Percentiles rank a stretch among this genome's conserved stretches.
These are phyloP conservation scores for Ianthella basta DNA, from an alignment of 37 sponge, comb jelly and placozoan species.

Conservation along the genomic window DNA sequence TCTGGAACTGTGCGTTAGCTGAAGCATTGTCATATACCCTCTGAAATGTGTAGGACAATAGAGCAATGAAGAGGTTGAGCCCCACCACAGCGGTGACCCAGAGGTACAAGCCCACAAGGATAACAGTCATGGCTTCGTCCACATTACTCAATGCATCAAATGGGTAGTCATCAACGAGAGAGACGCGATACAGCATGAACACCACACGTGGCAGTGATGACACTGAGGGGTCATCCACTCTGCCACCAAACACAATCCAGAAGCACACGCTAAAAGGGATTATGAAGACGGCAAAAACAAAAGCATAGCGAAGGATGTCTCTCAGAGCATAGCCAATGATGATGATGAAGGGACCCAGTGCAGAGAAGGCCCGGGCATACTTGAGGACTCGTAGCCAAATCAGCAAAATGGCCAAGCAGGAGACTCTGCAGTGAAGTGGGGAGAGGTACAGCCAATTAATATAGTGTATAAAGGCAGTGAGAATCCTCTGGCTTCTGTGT, in stretches of 20 bases:
- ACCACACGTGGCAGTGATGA: background rate
- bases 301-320: constrained; percentile 48
- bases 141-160: constrained; percentile 31
- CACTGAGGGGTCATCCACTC: background rate
- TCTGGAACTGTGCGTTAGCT: constrained; percentile 51
- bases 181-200: constrained; percentile 55
- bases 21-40: constrained; percentile 69
- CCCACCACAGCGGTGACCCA: constrained; percentile 41
- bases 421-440: constrained; percentile 17
- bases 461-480: background rate
- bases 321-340: constrained; percentile 41
- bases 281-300: constrained; percentile 44
- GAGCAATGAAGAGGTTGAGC: constrained; percentile 63
- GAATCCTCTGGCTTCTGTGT: background rate
- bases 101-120: constrained; percentile 43
- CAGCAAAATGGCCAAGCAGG: constrained; percentile 42
- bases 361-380: constrained; percentile 35
- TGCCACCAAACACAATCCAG: constrained; percentile 71
- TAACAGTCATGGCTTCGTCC: constrained; percentile 50
- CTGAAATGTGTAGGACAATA: constrained; percentile 73
- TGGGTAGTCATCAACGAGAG: constrained; percentile 54
- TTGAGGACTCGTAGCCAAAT: constrained; percentile 59
- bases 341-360: constrained; percentile 53
- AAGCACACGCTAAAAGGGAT: constrained; percentile 56
- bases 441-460: constrained; percentile 1